Evolutionary conservation across 1,140 invertebrate genomes (phyloP).

Genomic region (Drosophila saltans): DNA sequence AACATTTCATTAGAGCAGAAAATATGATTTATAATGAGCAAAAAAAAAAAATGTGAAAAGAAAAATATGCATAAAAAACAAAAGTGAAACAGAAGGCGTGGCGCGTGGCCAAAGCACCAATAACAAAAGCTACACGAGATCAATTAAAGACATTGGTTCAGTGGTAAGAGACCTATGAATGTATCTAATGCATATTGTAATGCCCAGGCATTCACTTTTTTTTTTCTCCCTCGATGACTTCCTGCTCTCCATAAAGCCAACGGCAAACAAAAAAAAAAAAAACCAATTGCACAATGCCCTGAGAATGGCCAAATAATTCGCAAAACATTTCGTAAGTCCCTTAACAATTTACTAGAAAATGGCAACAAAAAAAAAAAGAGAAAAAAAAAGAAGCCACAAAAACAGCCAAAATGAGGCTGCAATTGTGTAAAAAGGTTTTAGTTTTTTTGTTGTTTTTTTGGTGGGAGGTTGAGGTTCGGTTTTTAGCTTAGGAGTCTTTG

Average conservation of each 20-base stretch:
- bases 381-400: slow-evolving; percentile 20
- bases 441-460: slow-evolving; percentile 24
- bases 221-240: slow-evolving; percentile 7
- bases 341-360: slow-evolving; percentile 11
- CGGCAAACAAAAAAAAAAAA: neutral
- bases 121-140: slow-evolving; percentile 35
- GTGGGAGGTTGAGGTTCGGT: slow-evolving; percentile 11
- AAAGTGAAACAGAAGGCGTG: slow-evolving; percentile 55
- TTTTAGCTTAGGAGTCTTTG: neutral
- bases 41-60: slow-evolving; percentile 29
- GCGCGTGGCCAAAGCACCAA: slow-evolving; percentile 24
- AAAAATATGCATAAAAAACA: slow-evolving; percentile 34
- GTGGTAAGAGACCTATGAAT: neutral
- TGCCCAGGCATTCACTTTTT: slow-evolving; percentile 25
- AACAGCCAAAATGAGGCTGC: slow-evolving; percentile 45
- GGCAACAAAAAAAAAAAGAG: neutral
- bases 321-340: slow-evolving; percentile 49
- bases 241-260: slow-evolving; percentile 15
- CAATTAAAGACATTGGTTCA: slow-evolving; percentile 38
- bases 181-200: neutral
- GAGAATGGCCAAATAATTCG: slow-evolving; percentile 42
- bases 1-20: slow-evolving; percentile 66
- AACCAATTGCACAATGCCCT: slow-evolving; percentile 45
- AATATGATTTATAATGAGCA: slow-evolving; percentile 59
- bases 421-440: slow-evolving; percentile 50